A percentile compares a stretch with the other conserved stretches of the same genome.
Conservation (phyloP, 2,888 invertebrate genomes). For the Lepidochrysops patricia region DNA sequence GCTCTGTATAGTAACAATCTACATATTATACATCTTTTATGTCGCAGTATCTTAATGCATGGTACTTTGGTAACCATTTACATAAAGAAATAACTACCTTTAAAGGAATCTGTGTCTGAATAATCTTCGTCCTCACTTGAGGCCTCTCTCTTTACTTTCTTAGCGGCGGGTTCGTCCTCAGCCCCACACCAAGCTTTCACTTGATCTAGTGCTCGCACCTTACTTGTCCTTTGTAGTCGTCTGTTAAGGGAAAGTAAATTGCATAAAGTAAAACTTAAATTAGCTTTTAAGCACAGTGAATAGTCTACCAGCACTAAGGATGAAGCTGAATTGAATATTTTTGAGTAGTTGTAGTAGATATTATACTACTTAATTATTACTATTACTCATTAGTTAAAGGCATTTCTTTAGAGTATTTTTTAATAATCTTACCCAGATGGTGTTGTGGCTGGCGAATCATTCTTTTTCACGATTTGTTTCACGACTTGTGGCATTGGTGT, state of each 20-base stretch:
- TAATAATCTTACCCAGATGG: constrained; percentile 53
- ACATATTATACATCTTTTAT: neutral
- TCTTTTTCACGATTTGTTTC: constrained; percentile 52
- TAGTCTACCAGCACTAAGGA: no score
- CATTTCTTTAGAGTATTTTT: no score
- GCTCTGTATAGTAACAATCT: no score
- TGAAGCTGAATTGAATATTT: no score
- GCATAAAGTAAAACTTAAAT: neutral
- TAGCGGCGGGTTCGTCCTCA: constrained; percentile 59
- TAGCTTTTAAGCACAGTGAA: neutral
- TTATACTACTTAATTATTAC: no score
- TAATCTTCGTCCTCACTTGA: constrained; percentile 64
- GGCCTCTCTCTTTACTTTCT: constrained; percentile 71
- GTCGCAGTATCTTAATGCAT: neutral
- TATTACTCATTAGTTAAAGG: no score
- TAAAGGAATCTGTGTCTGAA: constrained; percentile 56
- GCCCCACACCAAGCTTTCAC: constrained; percentile 90
- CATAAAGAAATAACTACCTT: constrained; percentile 30
- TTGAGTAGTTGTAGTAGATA: no score
- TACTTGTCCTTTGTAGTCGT: constrained; percentile 84
- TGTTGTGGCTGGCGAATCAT: constrained; percentile 52
- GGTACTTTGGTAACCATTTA: neutral
- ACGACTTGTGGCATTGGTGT: constrained; percentile 55
- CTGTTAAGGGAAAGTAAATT: constrained; percentile 37
- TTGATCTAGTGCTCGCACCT: constrained; percentile 86